Evolutionary conservation across 1,140 invertebrate genomes (phyloP).

Genomic region (Tetragonula clypearis): DNA sequence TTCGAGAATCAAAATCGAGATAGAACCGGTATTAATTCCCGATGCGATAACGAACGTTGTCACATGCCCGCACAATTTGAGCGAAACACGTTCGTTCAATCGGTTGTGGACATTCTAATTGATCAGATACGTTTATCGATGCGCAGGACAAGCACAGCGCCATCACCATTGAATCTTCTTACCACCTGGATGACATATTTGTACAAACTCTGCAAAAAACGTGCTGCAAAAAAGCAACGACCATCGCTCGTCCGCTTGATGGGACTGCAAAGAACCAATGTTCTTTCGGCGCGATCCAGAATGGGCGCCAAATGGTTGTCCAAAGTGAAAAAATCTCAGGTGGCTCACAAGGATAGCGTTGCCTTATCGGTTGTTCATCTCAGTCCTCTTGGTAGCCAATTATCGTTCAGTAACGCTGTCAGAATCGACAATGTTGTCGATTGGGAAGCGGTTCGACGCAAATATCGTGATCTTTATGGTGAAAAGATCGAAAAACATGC

Average conservation of each 20-base stretch:
- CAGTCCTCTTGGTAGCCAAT: conserved; percentile 90
- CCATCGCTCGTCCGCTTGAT: conserved; percentile 92
- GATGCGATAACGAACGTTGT: not conserved
- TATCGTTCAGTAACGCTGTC: conserved; percentile 88
- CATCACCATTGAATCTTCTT: conserved; percentile 97
- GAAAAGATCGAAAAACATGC: conserved; percentile 84
- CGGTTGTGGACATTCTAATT: conserved; percentile 33
- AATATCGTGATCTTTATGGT: conserved; percentile 91
- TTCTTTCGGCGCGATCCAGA: conserved; percentile 89
- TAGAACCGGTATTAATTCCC: not conserved
- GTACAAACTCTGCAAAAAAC: conserved; percentile 89
- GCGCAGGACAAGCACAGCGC: conserved; percentile 94
- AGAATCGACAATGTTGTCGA: conserved; percentile 95
- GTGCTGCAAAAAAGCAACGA: conserved; percentile 87
- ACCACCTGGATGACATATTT: conserved; percentile 95
- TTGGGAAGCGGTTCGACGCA: conserved; percentile 94
- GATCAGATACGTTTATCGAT: conserved; percentile 36
- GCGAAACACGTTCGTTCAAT: not conserved
- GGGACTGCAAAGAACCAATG: conserved; percentile 84
- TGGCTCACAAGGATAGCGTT: conserved; percentile 90
- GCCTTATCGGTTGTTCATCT: conserved; percentile 89
- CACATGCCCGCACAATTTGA: not conserved
- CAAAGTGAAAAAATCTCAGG: conserved; percentile 90
- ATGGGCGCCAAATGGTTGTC: conserved; percentile 93
- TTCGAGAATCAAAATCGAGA: not conserved